Conservation (phyloP, 2,888 invertebrate genomes). For the Loripinus fragilis region DNA sequence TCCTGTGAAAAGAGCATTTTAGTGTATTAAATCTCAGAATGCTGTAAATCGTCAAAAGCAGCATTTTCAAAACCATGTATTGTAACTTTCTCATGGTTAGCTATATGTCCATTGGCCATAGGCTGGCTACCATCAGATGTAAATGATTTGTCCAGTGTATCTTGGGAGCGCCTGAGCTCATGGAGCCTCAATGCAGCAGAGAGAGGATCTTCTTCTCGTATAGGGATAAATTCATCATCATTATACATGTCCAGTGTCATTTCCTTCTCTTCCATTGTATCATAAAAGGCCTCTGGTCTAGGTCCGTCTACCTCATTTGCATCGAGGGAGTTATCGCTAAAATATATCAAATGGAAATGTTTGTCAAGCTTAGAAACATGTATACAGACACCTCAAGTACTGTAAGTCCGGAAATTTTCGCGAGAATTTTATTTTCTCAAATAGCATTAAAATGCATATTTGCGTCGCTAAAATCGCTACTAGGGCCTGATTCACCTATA, state of each 20-base stretch:
- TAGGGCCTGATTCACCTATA: too few relatives aligned
- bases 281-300: constrained; percentile 1
- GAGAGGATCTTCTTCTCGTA: constrained; percentile 30
- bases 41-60: not conserved
- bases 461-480: too few relatives aligned
- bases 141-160: not conserved
- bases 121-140: not conserved
- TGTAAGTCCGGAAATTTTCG: too few relatives aligned
- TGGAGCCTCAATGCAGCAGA: constrained; percentile 49
- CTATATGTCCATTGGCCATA: not conserved
- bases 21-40: constrained; percentile 12
- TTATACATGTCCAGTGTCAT: constrained; percentile 51
- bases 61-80: constrained; percentile 1
- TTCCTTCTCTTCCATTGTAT: constrained; percentile 46
- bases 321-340: constrained; percentile 53
- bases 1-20: too few relatives aligned
- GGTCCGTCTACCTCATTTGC: constrained; percentile 37
- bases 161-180: constrained; percentile 30
- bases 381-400: too few relatives aligned
- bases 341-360: not conserved
- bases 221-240: constrained; percentile 28
- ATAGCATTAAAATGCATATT: too few relatives aligned
- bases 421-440: too few relatives aligned
- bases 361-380: too few relatives aligned
- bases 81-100: not conserved